Evolutionary conservation across 37 sponge, comb jelly and placozoan species (phyloP).

Genomic region (Geodia barretti): DNA sequence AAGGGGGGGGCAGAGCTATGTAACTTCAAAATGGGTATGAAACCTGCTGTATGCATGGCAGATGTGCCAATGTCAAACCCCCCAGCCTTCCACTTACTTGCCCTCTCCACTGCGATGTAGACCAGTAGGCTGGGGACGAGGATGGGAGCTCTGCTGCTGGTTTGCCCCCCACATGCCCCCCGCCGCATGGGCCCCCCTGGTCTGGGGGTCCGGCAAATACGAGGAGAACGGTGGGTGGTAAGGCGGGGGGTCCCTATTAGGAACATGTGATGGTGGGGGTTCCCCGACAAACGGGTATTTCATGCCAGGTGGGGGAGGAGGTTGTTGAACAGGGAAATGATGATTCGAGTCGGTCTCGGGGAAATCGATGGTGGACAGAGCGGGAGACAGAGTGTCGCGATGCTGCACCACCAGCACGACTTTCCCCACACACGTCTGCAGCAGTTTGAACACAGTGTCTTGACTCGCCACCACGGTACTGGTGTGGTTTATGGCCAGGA

Average conservation of each 20-base stretch:
- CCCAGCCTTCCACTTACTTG: background rate
- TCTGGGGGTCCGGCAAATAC: background rate
- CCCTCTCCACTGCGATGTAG: background rate
- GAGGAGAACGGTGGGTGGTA: background rate
- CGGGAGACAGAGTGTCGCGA: background rate
- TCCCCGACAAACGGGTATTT: background rate
- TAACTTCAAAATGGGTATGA: too few relatives aligned
- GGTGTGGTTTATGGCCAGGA: conserved; percentile 77
- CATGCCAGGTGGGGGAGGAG: background rate
- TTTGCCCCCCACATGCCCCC: background rate
- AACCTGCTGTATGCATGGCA: too few relatives aligned
- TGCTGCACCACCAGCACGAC: background rate
- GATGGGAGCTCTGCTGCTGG: background rate
- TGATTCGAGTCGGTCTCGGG: background rate
- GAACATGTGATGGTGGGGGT: background rate
- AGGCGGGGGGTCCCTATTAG: background rate
- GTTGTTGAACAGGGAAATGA: background rate
- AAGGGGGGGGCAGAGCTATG: too few relatives aligned
- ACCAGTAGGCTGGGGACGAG: too few relatives aligned
- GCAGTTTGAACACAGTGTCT: conserved; percentile 36
- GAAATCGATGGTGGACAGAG: background rate
- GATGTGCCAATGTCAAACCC: too few relatives aligned
- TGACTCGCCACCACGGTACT: conserved; percentile 55
- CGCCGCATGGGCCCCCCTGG: too few relatives aligned
- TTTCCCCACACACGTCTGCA: conserved; percentile 32